phyloP scores from a whole-genome alignment of 2,888 invertebrate species.

The Leucania comma region DNA sequence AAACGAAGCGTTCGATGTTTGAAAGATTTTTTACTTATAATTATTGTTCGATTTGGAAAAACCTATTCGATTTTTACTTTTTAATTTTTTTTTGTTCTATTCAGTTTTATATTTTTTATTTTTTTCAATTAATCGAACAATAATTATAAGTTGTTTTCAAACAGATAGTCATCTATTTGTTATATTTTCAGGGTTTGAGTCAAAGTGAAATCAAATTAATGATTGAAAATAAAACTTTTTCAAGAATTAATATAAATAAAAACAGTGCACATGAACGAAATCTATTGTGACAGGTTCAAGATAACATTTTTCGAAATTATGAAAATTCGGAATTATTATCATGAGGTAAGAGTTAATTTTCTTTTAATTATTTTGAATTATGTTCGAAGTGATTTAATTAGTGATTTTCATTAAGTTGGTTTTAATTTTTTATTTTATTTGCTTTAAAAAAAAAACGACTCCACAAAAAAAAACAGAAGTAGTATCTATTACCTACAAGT shows the following conservation, averaged over 20 bases:
- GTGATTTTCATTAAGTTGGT: not conserved
- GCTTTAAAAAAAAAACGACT: too few relatives aligned
- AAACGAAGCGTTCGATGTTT: constrained; percentile 56
- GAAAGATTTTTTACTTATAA: constrained; percentile 51
- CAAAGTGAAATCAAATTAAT: constrained; percentile 37
- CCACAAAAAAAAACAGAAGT: not conserved
- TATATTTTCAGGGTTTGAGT: constrained; percentile 49
- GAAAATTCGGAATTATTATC: constrained; percentile 87
- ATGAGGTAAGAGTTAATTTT: constrained; percentile 79
- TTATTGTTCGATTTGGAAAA: constrained; percentile 58
- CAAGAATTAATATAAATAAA: constrained; percentile 36
- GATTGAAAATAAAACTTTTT: constrained; percentile 22
- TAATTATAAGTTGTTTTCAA: constrained; percentile 56
- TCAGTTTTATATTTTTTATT: constrained; percentile 3
- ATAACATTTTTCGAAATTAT: constrained; percentile 80
- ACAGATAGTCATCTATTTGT: constrained; percentile 28
- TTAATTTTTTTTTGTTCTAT: constrained; percentile 25
- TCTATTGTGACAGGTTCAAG: constrained; percentile 72
- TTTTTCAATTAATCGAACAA: constrained; percentile 49
- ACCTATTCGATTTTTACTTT: constrained; percentile 24
- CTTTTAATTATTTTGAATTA: constrained; percentile 3
- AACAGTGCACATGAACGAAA: constrained; percentile 76
- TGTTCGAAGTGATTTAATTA: not conserved
- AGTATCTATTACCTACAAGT: too few relatives aligned
- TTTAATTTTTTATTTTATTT: not conserved